Evolutionary conservation across 2,113 vertebrate genomes (phyloP), one percentile per base, ranked within the genome.

Genomic region (Rhineura floridana): DNA sequence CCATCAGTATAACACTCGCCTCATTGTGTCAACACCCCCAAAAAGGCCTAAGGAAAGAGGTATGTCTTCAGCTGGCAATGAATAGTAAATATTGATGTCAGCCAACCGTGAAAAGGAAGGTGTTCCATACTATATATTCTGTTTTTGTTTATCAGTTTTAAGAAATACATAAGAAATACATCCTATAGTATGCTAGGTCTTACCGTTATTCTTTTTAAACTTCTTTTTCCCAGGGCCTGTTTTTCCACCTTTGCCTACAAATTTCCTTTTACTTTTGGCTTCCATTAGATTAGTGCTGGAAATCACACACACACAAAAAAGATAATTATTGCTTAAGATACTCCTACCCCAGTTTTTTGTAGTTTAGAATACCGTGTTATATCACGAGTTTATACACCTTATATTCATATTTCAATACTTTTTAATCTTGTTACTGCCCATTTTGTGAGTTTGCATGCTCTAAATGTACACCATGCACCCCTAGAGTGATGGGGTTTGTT

Each of bases 261-360:
- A 91, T 30, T 90, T 96, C 81, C 80, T 96, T 89, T 89, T 95
- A 36, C 88, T 85, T 86, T 89, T 96, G 80, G 88, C 90, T 63
- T 97, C 96, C 97, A 97, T 97, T 0, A 44, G 1, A 82, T 48
- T 48, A 87, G 63, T 36, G 44, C 95, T 96, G 86, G 50, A 93
- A 90, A 93, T 93, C 13, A 90, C 86, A 91, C n/a, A n/a, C n/a
- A n/a, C n/a, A n/a, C 25, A 78, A 73, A 15, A 80, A 69, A 86
- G 77, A 46, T 7, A 4, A 28, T 77, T 10, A 81, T 23, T 52
- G 4, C 12, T 76, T 42, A 2, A 7, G n/a, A 52, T 77, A 76
- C 28, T 21, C 52, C 17, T 33, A 21, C 25, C 52, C 15, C 55
- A 28, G 25, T 44, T 44, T n/a, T 73, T 33, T 55, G 8, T 30